phyloP scores from a whole-genome alignment of 1,140 invertebrate species.

The Drosophila takahashii region DNA sequence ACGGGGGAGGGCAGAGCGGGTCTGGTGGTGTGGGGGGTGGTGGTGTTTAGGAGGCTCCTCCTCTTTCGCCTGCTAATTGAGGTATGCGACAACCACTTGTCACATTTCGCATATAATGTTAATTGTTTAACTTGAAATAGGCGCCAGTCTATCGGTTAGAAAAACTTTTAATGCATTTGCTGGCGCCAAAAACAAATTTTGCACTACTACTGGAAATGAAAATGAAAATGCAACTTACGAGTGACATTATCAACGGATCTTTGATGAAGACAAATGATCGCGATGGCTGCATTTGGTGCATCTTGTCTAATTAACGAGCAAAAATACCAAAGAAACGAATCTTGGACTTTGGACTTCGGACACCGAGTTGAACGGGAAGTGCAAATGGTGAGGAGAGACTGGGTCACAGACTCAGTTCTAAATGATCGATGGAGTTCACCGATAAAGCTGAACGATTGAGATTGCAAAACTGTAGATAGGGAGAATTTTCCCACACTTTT shows the following conservation, averaged over 20 bases:
- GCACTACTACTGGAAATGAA: constrained; percentile 13
- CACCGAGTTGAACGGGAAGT: constrained; percentile 46
- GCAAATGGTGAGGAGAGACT: constrained; percentile 38
- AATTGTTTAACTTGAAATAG: constrained; percentile 75
- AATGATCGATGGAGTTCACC: constrained; percentile 27
- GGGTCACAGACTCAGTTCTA: constrained; percentile 46
- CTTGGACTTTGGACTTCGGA: constrained; percentile 73
- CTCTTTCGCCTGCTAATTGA: constrained; percentile 69
- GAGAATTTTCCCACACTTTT: constrained; percentile 33
- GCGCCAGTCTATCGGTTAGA: constrained; percentile 55
- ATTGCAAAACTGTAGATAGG: constrained; percentile 16
- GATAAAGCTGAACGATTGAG: constrained; percentile 7
- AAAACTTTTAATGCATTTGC: constrained; percentile 73
- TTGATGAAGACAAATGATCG: constrained; percentile 78
- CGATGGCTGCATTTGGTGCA: constrained; percentile 43
- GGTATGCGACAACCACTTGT: constrained; percentile 79
- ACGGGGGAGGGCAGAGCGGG: too few relatives aligned
- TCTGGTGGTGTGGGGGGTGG: constrained; percentile 1
- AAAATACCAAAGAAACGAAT: constrained; percentile 58
- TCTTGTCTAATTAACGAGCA: constrained; percentile 65
- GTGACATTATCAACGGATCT: constrained; percentile 74
- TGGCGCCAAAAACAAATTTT: constrained; percentile 68
- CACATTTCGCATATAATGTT: constrained; percentile 79
- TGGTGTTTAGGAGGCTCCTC: constrained; percentile 1
- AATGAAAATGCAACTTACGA: constrained; percentile 47